phyloP scores from a whole-genome alignment of 2,113 vertebrate species.

The Lathamus discolor region DNA sequence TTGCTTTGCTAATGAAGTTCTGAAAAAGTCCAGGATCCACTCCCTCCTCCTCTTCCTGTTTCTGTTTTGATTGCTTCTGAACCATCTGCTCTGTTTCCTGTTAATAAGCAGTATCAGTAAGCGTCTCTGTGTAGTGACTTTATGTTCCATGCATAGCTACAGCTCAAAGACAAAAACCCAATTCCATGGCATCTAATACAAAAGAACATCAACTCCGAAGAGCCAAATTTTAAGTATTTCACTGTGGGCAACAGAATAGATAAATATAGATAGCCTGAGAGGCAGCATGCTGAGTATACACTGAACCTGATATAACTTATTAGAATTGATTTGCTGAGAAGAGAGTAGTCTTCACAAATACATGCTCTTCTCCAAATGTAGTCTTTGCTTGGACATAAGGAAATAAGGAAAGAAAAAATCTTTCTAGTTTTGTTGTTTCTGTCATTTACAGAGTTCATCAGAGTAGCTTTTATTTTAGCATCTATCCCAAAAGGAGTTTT shows the following conservation, averaged over 20 bases:
- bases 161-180: neutral
- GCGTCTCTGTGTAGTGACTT: neutral
- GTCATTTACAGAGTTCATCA: neutral
- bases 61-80: conserved; percentile 77
- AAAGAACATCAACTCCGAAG: neutral
- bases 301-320: neutral
- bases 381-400: neutral
- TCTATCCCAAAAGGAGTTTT: neutral
- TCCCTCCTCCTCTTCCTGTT: conserved; percentile 74
- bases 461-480: neutral
- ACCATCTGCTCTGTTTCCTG: conserved; percentile 91
- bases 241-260: neutral
- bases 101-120: conserved; percentile 45
- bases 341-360: neutral
- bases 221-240: neutral
- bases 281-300: neutral
- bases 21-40: conserved; percentile 85
- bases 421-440: neutral
- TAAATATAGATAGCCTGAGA: neutral
- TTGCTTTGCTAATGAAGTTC: conserved; percentile 87
- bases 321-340: neutral
- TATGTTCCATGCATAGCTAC: neutral
- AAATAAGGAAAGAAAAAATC: neutral
- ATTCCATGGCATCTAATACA: neutral
- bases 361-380: neutral